Evolutionary conservation across 2,113 vertebrate genomes (phyloP).

Genomic region (Lontra canadensis): DNA sequence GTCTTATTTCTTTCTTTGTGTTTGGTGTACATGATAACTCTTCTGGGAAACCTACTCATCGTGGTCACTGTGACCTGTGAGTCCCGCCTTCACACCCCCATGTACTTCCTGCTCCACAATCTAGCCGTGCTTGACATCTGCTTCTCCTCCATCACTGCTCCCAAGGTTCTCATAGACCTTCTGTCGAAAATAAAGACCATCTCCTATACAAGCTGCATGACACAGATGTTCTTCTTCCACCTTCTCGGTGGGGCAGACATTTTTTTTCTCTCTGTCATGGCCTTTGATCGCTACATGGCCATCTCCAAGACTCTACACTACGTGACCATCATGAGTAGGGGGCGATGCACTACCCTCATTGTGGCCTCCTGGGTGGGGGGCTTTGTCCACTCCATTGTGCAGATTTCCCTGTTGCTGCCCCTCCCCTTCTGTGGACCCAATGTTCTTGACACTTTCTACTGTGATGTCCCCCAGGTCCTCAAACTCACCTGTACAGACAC

Average conservation of each 20-base stretch:
- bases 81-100: constrained; percentile 67
- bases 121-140: constrained; percentile 73
- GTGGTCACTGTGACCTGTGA: constrained; percentile 58
- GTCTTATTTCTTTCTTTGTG: constrained; percentile 40
- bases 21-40: not conserved
- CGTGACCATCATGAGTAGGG: constrained; percentile 57
- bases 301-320: constrained; percentile 76
- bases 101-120: constrained; percentile 73
- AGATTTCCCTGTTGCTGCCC: constrained; percentile 59
- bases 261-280: constrained; percentile 71
- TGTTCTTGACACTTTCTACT: constrained; percentile 74
- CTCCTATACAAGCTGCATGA: constrained; percentile 58
- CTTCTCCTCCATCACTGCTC: constrained; percentile 72
- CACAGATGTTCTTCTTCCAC: constrained; percentile 76
- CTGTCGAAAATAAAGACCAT: constrained; percentile 47
- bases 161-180: constrained; percentile 64
- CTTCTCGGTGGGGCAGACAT: constrained; percentile 72
- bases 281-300: constrained; percentile 63
- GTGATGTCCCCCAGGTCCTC: constrained; percentile 76
- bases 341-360: constrained; percentile 35
- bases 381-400: constrained; percentile 69
- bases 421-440: constrained; percentile 77
- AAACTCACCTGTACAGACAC: constrained; percentile 60
- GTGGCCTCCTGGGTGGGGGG: constrained; percentile 67
- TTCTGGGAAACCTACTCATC: constrained; percentile 65